Evolutionary conservation across 2,113 vertebrate genomes (phyloP).

Genomic region (Pituophis catenifer): DNA sequence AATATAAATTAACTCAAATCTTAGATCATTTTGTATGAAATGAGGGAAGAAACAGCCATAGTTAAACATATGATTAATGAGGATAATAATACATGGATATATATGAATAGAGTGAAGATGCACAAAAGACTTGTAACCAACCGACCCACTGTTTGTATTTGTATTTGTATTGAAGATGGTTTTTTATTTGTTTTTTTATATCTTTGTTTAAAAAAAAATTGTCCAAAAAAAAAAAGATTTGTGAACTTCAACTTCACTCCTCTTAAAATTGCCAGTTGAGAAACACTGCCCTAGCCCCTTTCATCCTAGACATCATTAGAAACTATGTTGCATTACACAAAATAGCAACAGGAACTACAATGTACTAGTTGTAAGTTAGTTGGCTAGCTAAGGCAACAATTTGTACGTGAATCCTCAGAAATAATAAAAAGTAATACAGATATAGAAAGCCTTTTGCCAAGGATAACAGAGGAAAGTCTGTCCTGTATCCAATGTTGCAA

Average conservation of each 20-base stretch:
- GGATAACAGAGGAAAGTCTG: neutral
- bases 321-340: neutral
- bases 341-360: neutral
- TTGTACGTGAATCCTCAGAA: neutral
- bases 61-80: too few relatives aligned
- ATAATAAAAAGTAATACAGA: neutral
- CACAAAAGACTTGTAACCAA: too few relatives aligned
- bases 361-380: neutral
- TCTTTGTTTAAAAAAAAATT: too few relatives aligned
- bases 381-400: neutral
- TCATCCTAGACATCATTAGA: neutral
- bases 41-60: too few relatives aligned
- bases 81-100: too few relatives aligned
- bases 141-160: too few relatives aligned
- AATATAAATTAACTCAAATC: too few relatives aligned
- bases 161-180: too few relatives aligned
- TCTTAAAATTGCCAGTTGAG: neutral
- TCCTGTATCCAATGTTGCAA: neutral
- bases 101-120: too few relatives aligned
- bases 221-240: neutral
- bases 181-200: too few relatives aligned
- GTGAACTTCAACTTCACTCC: neutral
- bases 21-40: too few relatives aligned
- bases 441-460: neutral
- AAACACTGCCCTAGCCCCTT: neutral